Conservation (phyloP, 2,888 invertebrate genomes). For the Pristionchus fissidentatus region DNA sequence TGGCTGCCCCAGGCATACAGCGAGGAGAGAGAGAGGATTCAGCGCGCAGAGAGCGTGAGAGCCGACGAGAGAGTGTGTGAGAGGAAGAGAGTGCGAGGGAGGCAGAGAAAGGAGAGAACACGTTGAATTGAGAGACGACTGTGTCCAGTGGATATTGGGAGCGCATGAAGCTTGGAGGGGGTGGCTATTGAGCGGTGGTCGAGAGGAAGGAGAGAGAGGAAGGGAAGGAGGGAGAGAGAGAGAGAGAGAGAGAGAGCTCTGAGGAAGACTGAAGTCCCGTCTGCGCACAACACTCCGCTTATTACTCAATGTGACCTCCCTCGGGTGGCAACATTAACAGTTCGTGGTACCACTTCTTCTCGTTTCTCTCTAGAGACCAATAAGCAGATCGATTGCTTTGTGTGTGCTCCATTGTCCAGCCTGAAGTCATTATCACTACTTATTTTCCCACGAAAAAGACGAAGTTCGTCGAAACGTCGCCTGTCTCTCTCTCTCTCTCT, state of each 20-base stretch:
- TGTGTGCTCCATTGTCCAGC: neutral
- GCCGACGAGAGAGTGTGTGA: slow-evolving; percentile 5
- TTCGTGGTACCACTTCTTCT: no score
- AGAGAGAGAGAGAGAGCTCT: neutral
- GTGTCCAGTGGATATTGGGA: neutral
- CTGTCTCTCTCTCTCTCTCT: neutral
- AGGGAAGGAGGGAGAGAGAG: neutral
- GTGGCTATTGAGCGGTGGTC: slow-evolving; percentile 33
- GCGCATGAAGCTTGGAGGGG: neutral
- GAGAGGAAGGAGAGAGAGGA: neutral
- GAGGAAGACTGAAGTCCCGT: neutral
- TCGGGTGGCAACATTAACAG: no score
- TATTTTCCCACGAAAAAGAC: neutral
- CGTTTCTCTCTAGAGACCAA: no score
- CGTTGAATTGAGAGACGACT: neutral
- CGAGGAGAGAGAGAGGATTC: neutral
- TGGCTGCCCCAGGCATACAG: slow-evolving; percentile 21
- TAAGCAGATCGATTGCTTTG: neutral
- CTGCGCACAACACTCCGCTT: neutral
- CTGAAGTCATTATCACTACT: neutral
- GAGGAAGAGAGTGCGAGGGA: neutral
- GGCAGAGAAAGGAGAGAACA: neutral
- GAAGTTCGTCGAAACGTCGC: neutral
- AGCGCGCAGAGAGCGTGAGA: neutral
- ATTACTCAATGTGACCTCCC: neutral